phyloP scores from a whole-genome alignment of 2,113 vertebrate species.

The Antechinus flavipes region DNA sequence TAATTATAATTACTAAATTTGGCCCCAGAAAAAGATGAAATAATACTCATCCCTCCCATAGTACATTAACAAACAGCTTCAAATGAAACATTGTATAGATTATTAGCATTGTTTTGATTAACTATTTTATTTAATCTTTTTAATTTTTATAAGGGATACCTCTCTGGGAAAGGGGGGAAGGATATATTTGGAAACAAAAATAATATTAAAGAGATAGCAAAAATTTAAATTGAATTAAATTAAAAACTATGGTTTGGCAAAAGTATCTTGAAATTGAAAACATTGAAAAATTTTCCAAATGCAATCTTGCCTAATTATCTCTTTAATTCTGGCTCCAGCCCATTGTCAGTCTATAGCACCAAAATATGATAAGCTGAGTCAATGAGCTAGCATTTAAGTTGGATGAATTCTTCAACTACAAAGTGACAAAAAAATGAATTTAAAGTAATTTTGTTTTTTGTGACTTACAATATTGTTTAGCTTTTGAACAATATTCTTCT shows the following conservation, averaged over 20 bases:
- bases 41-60: neutral
- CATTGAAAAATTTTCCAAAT: neutral
- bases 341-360: neutral
- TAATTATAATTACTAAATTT: neutral
- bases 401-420: neutral
- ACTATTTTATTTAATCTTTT: neutral
- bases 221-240: neutral
- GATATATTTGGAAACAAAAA: neutral
- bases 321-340: neutral
- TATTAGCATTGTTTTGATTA: neutral
- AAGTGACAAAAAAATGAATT: neutral
- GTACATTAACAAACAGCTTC: neutral
- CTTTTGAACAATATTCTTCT: neutral
- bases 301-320: neutral
- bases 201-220: neutral
- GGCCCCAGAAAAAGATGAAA: neutral
- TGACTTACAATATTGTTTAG: conserved; percentile 17
- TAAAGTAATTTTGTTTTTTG: neutral
- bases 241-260: neutral
- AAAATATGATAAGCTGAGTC: neutral
- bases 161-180: neutral
- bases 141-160: neutral
- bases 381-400: neutral
- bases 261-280: neutral
- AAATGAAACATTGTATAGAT: neutral